Evolutionary conservation across 2,888 invertebrate species (phyloP), one percentile per base, ranked within the genome.

Genomic region (Ramazzottius varieornatus): DNA sequence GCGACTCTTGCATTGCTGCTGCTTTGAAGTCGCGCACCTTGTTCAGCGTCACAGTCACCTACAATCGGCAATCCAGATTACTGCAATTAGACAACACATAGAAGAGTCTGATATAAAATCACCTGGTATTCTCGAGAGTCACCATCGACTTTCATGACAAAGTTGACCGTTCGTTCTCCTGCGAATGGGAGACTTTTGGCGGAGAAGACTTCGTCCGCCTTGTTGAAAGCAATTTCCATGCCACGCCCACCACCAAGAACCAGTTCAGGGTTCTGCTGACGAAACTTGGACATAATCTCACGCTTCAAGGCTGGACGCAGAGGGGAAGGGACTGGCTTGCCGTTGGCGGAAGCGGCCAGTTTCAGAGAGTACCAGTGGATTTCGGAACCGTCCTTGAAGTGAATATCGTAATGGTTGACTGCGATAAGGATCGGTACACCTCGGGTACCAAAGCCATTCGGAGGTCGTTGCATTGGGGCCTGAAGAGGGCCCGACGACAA

Each of bases 161-260:
- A 40, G 8, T 40, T 8, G 40, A 13, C 8, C 40, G 40, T 40
- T 40, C 40, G 40, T 13, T 40, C 20, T 20, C 40, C 40, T 20
- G 20, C 40, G 40, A 8, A 8, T 13, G 20, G 8, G 8, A 40
- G 20, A 8, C 8, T 8, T 8, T 40, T 8, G 40, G 16, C 54
- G 54, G 54, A 4, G 54, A 54, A 54, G 29, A 54, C 24, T 54
- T 54, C 54, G 29, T 54, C 54, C 54, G 54, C 54, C 24, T 54
- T 54, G 29, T 54, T 54, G 29, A 24, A 54, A 4, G 54, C 54
- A 54, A 54, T 54, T 29, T 54, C 54, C 24, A 4, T 4, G 54
- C 54, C 54, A 4, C 29, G 20, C 4, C 54, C 54, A 16, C 4
- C n/a, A 4, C 54, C 54, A 4, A 54, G 29, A 13, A 54, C 54